phyloP scores from a whole-genome alignment of 2,113 vertebrate genomes.

The Silurus meridionalis region DNA sequence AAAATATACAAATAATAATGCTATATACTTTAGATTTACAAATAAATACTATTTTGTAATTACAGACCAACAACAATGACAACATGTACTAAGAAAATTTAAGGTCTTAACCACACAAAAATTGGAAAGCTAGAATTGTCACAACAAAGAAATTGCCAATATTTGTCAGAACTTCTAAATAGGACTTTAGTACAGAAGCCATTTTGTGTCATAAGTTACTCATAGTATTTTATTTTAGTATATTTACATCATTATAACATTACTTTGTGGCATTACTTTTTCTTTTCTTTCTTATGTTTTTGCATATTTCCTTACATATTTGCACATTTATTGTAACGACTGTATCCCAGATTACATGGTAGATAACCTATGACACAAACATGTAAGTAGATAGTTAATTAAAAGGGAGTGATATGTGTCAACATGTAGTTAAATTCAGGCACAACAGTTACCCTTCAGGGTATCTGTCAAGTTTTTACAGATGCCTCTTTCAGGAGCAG shows the following conservation, averaged over 20 bases:
- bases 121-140: neutral
- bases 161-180: neutral
- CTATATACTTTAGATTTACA: neutral
- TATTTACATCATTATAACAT: neutral
- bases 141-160: neutral
- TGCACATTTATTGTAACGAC: neutral
- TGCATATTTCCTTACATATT: no score
- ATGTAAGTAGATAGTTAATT: neutral
- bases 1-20: neutral
- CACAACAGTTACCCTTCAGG: conserved; percentile 16
- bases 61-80: neutral
- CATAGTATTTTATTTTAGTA: neutral
- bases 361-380: neutral
- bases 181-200: neutral
- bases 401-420: conserved; percentile 26
- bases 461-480: conserved; percentile 2
- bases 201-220: neutral
- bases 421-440: conserved; percentile 4
- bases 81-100: neutral
- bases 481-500: conserved; percentile 9
- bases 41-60: neutral
- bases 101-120: neutral
- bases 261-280: no score
- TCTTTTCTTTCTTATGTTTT: neutral
- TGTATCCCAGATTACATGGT: neutral